Conservation (phyloP, 2,797 vertebrate genomes). For the Gambelia wislizenii region DNA sequence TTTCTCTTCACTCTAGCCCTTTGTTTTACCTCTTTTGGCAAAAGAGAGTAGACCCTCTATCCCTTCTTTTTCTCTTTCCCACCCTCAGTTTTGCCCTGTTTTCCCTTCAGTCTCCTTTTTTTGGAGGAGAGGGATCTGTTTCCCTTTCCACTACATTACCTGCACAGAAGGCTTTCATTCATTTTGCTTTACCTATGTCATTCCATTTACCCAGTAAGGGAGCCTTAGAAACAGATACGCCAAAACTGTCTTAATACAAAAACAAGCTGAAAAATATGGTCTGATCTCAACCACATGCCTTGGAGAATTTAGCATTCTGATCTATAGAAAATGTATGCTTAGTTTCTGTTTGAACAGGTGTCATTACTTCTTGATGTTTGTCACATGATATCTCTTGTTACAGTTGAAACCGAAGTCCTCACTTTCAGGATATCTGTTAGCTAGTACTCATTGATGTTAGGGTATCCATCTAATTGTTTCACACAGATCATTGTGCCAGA, state of each 20-base stretch:
- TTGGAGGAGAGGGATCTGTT: not conserved
- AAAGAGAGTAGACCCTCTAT: no score
- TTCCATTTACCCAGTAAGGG: not conserved
- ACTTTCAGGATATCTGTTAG: not conserved
- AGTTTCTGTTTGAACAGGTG: not conserved
- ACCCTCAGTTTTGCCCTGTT: not conserved
- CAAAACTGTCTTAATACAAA: not conserved
- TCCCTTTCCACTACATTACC: not conserved
- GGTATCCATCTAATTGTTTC: not conserved
- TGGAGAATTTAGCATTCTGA: not conserved
- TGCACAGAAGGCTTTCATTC: not conserved
- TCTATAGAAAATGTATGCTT: not conserved
- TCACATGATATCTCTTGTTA: not conserved
- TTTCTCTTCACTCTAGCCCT: not conserved
- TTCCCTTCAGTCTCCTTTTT: not conserved
- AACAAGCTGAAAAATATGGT: no score
- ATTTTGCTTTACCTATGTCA: not conserved
- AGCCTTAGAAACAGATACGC: not conserved
- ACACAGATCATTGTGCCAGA: not conserved
- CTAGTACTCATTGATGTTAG: not conserved
- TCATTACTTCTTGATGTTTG: not conserved
- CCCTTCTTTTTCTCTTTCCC: not conserved
- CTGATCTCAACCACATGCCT: no score
- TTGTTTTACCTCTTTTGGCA: not conserved
- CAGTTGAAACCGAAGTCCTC: not conserved